Conservation (phyloP, 2,113 vertebrate genomes). For the Pleuronectes platessa region DNA sequence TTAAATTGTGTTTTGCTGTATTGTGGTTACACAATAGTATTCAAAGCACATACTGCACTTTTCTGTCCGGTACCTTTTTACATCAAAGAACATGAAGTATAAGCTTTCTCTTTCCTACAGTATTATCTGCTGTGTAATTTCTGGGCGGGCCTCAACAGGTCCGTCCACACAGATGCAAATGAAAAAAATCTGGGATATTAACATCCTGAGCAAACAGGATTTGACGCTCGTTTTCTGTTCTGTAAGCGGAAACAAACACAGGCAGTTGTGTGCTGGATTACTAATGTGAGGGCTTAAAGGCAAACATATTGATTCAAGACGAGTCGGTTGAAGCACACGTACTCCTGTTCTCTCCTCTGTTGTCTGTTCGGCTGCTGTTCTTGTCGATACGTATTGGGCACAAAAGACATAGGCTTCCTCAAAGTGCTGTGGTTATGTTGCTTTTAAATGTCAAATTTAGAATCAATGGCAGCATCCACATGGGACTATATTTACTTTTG, state of each 20-base stretch:
- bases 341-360: neutral
- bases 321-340: neutral
- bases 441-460: neutral
- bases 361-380: neutral
- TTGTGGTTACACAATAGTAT: neutral
- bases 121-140: neutral
- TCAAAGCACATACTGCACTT: neutral
- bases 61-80: neutral
- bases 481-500: neutral
- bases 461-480: too few relatives aligned
- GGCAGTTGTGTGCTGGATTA: neutral
- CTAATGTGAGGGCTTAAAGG: neutral
- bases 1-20: too few relatives aligned
- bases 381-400: neutral
- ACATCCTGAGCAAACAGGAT: constrained; percentile 58
- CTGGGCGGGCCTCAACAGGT: neutral
- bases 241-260: constrained; percentile 20
- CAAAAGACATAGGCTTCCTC: neutral
- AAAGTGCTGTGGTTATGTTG: neutral
- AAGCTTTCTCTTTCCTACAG: neutral
- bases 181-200: constrained; percentile 25
- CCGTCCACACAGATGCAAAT: neutral
- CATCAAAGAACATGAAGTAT: neutral
- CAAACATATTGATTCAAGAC: constrained; percentile 12
- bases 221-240: constrained; percentile 3